A percentile compares a stretch with the other conserved stretches of the same genome.
phyloP scores from a whole-genome alignment of 2,113 vertebrate genomes.

The Rhombomys opimus region DNA sequence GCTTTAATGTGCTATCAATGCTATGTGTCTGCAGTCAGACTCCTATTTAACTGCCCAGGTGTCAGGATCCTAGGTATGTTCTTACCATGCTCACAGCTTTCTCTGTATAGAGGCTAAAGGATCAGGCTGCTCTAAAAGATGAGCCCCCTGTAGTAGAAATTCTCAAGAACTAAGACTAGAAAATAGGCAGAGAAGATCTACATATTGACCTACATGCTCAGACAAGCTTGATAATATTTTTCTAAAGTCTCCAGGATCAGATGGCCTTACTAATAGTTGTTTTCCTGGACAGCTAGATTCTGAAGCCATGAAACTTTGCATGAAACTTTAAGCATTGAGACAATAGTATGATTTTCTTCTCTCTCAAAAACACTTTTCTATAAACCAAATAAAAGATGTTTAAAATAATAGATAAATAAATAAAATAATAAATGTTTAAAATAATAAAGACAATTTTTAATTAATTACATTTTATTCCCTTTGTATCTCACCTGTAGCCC shows the following conservation, averaged over 20 bases:
- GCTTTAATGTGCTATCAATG: background rate
- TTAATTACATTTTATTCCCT: too few species aligned
- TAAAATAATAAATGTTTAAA: too few species aligned
- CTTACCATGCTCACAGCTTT: background rate
- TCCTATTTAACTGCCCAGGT: background rate
- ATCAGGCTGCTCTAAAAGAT: background rate
- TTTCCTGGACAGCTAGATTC: background rate
- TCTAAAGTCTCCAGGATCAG: too few species aligned
- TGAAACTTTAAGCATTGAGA: background rate
- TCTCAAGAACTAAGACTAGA: background rate
- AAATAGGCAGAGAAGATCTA: background rate
- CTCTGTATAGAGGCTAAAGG: background rate
- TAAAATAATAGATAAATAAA: background rate
- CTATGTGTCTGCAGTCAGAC: background rate
- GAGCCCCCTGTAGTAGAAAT: background rate
- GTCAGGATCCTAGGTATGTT: background rate
- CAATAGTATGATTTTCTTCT: background rate
- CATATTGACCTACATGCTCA: background rate
- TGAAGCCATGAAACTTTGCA: background rate
- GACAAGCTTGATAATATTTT: background rate
- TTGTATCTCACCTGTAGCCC: too few species aligned
- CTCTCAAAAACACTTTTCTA: background rate
- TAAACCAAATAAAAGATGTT: background rate
- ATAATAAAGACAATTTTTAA: too few species aligned
- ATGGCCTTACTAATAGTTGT: background rate